phyloP scores from a whole-genome alignment of 2,113 vertebrate genomes.

The Hiodon tergisus region DNA sequence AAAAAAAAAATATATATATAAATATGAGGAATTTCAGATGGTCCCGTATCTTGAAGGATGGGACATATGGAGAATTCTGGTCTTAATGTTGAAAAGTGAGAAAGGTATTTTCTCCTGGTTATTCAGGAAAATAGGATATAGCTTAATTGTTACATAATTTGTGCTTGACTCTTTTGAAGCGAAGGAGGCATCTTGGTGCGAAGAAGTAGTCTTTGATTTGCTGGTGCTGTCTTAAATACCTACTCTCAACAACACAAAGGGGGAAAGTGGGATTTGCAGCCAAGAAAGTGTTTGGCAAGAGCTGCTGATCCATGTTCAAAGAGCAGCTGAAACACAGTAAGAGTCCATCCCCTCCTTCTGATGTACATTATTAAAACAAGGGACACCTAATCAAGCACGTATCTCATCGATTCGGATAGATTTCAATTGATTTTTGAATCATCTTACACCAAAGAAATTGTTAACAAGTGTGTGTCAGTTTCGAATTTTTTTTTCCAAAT shows the following conservation, averaged over 20 bases:
- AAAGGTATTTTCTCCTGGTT: conserved; percentile 43
- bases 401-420: conserved; percentile 80
- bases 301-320: conserved; percentile 65
- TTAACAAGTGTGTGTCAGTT: conserved; percentile 47
- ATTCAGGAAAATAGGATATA: conserved; percentile 35
- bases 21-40: conserved; percentile 38
- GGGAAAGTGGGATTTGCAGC: conserved; percentile 55
- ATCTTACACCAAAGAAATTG: conserved; percentile 60
- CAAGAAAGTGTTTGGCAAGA: conserved; percentile 68
- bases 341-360: conserved; percentile 63
- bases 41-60: conserved; percentile 55
- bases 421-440: conserved; percentile 58
- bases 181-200: conserved; percentile 44
- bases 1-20: conserved; percentile 17
- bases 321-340: conserved; percentile 57
- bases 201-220: conserved; percentile 55
- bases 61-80: conserved; percentile 44
- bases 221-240: conserved; percentile 62
- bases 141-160: conserved; percentile 43
- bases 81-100: conserved; percentile 65
- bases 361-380: conserved; percentile 77
- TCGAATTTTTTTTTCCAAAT: no score
- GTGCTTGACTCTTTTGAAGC: conserved; percentile 42
- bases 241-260: conserved; percentile 56
- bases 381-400: conserved; percentile 86